A percentile compares a stretch with the other conserved stretches of the same genome.
phyloP scores from a whole-genome alignment of 2,113 vertebrate species.

The Lampris incognitus region DNA sequence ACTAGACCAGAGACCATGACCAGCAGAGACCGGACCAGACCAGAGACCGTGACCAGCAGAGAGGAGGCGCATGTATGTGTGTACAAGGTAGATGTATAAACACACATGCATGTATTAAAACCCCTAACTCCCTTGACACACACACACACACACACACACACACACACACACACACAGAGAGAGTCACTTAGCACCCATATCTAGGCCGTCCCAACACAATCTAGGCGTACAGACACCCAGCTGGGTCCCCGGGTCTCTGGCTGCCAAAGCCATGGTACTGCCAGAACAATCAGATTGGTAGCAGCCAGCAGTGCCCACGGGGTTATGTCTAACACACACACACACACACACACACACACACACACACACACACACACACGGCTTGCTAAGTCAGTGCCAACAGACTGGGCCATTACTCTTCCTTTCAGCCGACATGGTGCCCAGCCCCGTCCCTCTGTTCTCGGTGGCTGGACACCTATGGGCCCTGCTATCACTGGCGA shows the following conservation, averaged over 20 bases:
- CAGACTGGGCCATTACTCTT: conserved; percentile 15
- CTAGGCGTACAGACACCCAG: conserved; percentile 21
- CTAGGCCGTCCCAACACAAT: conserved; percentile 12
- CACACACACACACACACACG: not conserved
- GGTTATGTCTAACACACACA: too few relatives aligned
- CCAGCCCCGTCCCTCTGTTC: not conserved
- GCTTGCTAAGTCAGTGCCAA: conserved; percentile 25
- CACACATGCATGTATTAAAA: too few relatives aligned
- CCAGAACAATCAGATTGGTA: conserved; percentile 15
- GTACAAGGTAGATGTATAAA: not conserved
- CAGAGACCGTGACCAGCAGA: not conserved
- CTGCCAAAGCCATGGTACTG: conserved; percentile 14
- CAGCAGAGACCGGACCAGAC: too few relatives aligned
- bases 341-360: too few relatives aligned
- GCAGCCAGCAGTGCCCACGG: not conserved
- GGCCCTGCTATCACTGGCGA: conserved; percentile 39
- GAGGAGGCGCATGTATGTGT: not conserved
- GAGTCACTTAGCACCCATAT: conserved; percentile 4
- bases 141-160: not conserved
- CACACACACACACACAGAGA: not conserved
- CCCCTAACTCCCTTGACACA: too few relatives aligned
- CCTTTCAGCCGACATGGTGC: conserved; percentile 14
- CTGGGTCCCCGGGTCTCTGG: conserved; percentile 21
- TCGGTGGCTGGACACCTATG: not conserved
- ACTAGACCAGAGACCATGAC: too few relatives aligned